These are phyloP conservation scores for Neotoxoptera formosana DNA, from an alignment of 1,140 invertebrate species.

Conservation along the genomic window DNA sequence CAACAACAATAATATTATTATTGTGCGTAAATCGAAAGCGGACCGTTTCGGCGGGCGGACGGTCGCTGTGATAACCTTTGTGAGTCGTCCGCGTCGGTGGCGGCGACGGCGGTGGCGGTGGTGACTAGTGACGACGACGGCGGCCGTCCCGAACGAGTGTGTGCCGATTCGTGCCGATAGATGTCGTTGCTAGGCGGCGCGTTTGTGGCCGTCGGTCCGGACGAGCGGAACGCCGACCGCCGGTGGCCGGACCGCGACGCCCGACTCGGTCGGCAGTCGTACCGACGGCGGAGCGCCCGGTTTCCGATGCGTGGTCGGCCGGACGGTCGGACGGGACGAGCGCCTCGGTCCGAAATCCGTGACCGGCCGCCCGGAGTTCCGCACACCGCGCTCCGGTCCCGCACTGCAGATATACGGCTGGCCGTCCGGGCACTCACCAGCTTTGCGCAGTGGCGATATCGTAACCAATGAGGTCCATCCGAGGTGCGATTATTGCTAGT, in stretches of 20 bases:
- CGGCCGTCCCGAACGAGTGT: neutral
- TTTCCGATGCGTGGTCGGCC: neutral
- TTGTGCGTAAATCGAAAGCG: neutral
- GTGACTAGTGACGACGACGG: neutral
- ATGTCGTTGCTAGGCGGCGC: neutral
- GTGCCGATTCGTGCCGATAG: neutral
- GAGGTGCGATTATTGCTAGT: conserved; percentile 90
- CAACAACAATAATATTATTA: neutral
- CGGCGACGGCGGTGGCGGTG: neutral
- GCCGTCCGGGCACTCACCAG: neutral
- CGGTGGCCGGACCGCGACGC: neutral
- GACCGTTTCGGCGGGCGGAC: neutral
- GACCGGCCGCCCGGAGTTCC: neutral
- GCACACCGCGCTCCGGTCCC: too few species aligned
- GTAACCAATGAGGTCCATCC: conserved; percentile 86
- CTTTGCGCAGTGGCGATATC: conserved; percentile 75
- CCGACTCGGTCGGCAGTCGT: too few species aligned
- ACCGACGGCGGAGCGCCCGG: neutral
- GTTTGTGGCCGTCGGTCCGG: neutral
- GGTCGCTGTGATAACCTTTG: neutral
- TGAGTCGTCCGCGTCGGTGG: neutral
- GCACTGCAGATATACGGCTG: neutral
- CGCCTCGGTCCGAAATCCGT: neutral
- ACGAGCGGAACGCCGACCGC: neutral
- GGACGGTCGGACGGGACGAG: neutral